Percentiles rank a stretch among this genome's conserved stretches.
phyloP scores from a whole-genome alignment of 2,797 vertebrate species.

The Hylomyscus alleni region DNA sequence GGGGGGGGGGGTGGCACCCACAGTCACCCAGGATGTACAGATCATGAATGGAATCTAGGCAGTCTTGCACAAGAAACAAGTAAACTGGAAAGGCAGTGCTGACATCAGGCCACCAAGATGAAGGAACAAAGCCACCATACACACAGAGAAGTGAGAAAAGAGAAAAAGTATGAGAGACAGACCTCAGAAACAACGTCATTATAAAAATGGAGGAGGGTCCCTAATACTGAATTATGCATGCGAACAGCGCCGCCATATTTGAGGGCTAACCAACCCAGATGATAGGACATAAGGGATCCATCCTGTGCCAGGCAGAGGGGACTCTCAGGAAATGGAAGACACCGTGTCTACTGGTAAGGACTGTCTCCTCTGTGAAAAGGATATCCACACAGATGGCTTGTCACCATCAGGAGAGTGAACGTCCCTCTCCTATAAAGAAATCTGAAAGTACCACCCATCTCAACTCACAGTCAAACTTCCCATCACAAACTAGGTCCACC shows the following conservation, averaged over 20 bases:
- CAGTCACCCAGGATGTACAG: rapidly evolving
- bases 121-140: neutral
- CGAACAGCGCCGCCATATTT: no score
- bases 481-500: neutral
- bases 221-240: neutral
- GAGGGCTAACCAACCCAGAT: neutral
- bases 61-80: neutral
- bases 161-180: neutral
- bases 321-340: neutral
- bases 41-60: neutral
- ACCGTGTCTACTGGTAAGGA: neutral
- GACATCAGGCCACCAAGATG: neutral
- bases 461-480: neutral
- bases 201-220: neutral
- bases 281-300: rapidly evolving
- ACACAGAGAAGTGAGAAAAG: neutral
- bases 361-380: neutral
- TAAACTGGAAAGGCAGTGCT: neutral
- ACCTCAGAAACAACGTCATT: neutral
- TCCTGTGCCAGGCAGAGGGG: neutral
- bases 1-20: no score
- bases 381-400: neutral
- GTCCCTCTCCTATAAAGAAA: neutral
- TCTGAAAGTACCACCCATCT: neutral
- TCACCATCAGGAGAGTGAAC: neutral